These are phyloP conservation scores for Parochlus steinenii DNA, from an alignment of 2,888 invertebrate species.

Conservation along the genomic window DNA sequence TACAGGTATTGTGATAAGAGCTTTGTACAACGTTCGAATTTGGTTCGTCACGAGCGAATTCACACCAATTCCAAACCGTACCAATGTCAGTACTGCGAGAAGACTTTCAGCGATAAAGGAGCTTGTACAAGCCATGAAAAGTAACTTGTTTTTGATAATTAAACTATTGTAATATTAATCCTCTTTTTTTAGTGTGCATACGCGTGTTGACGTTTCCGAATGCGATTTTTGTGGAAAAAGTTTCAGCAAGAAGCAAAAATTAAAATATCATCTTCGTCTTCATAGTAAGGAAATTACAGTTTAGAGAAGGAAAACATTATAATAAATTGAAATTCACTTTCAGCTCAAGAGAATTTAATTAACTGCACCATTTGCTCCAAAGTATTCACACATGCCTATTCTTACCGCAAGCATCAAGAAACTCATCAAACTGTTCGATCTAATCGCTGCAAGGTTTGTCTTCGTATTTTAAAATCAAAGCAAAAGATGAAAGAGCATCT, in stretches of 20 bases:
- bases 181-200: constrained; percentile 31
- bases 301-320: no score
- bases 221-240: constrained; percentile 38
- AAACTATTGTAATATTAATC: no score
- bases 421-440: constrained; percentile 2
- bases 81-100: constrained; percentile 34
- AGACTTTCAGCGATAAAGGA: constrained; percentile 40
- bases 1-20: constrained; percentile 40
- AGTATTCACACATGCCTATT: constrained; percentile 9
- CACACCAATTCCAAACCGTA: constrained; percentile 42
- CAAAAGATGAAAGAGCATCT: constrained; percentile 1
- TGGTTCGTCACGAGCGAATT: constrained; percentile 37
- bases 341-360: constrained; percentile 4
- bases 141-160: constrained; percentile 20
- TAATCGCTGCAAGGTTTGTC: constrained; percentile 3
- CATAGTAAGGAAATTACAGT: constrained; percentile 41
- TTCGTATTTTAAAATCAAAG: constrained; percentile 1
- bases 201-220: constrained; percentile 30
- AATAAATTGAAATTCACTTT: neutral
- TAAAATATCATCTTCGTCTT: constrained; percentile 37
- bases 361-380: constrained; percentile 8
- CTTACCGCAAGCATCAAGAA: constrained; percentile 9
- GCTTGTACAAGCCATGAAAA: constrained; percentile 36
- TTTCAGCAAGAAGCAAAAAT: constrained; percentile 38
- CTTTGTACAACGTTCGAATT: constrained; percentile 41